phyloP scores from a whole-genome alignment of 2,888 invertebrate species.

The Drosophila antonietae region DNA sequence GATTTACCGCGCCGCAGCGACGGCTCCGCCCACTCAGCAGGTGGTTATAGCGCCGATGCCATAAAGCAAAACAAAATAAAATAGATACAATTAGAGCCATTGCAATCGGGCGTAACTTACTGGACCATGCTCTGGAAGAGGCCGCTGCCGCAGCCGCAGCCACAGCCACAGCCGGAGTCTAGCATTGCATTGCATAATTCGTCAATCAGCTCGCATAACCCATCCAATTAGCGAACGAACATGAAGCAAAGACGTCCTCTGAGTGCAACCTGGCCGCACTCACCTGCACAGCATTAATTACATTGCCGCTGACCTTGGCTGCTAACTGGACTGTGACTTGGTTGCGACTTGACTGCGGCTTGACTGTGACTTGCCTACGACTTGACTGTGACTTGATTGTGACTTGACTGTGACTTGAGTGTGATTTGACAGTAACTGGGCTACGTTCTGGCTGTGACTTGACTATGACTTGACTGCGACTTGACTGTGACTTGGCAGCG shows the following conservation, averaged over 20 bases:
- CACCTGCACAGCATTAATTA: constrained; percentile 15
- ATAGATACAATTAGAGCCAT: neutral
- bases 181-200: neutral
- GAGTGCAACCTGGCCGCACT: neutral
- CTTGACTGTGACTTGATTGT: neutral
- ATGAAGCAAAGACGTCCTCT: neutral
- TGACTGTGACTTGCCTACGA: neutral
- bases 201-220: neutral
- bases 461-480: constrained; percentile 7
- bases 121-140: neutral
- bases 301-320: constrained; percentile 32
- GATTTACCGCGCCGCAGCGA: constrained; percentile 26
- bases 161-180: too few relatives aligned
- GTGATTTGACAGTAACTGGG: neutral
- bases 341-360: neutral
- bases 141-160: neutral
- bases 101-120: neutral
- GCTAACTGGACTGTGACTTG: neutral
- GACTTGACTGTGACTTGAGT: neutral
- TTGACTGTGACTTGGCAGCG: neutral
- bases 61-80: neutral
- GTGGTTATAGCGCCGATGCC: constrained; percentile 16
- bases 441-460: neutral
- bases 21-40: constrained; percentile 30
- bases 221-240: neutral